A percentile compares a stretch with the other conserved stretches of the same genome.
Evolutionary conservation across 2,113 vertebrate genomes (phyloP).

Genomic region (Noturus placidus): DNA sequence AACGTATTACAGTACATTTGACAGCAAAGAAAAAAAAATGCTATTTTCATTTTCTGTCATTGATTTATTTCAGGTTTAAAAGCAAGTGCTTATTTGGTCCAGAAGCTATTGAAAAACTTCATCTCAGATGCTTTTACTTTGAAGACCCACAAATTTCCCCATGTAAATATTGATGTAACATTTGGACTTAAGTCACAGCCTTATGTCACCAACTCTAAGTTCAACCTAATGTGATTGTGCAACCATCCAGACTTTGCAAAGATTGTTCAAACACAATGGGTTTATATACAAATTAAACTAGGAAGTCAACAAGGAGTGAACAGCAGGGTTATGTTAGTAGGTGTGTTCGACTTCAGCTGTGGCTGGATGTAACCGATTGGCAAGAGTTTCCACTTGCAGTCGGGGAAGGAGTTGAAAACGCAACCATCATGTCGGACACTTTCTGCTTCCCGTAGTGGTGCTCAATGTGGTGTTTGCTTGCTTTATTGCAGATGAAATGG

Average conservation of each 20-base stretch:
- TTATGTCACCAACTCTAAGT: not conserved
- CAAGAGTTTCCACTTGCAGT: no score
- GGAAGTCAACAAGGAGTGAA: not conserved
- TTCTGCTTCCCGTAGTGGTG: no score
- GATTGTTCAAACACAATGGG: not conserved
- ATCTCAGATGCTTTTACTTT: not conserved
- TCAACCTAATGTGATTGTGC: not conserved
- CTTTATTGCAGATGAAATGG: no score
- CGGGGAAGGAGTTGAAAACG: no score
- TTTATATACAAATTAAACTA: not conserved
- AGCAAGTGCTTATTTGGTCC: not conserved
- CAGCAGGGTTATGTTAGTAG: not conserved
- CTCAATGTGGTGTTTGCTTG: no score
- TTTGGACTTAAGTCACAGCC: not conserved
- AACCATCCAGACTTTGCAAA: not conserved
- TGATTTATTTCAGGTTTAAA: not conserved
- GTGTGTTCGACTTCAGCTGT: no score
- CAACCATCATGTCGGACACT: no score
- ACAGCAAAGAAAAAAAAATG: not conserved
- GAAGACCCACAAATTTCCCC: not conserved
- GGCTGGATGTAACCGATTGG: no score
- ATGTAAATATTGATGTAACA: not conserved
- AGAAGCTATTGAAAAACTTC: not conserved
- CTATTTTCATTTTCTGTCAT: not conserved
- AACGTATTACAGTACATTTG: not conserved